Evolutionary conservation across 2,888 invertebrate species (phyloP).

Genomic region (Cosmia pyralina): DNA sequence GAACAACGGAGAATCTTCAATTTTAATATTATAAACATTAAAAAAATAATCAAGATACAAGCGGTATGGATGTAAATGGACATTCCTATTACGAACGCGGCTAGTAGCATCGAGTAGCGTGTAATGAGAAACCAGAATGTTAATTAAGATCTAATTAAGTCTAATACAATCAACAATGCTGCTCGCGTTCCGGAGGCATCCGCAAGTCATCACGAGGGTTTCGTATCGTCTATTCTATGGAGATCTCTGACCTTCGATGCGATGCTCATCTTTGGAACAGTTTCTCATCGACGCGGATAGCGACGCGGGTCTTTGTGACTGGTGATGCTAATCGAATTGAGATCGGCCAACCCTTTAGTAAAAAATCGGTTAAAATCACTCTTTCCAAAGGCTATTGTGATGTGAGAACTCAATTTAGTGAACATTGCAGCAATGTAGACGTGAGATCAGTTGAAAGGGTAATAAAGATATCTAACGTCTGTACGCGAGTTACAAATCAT

Average conservation of each 20-base stretch:
- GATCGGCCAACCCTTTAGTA: conserved; percentile 89
- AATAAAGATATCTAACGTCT: conserved; percentile 83
- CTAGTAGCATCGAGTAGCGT: conserved; percentile 88
- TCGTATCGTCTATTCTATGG: conserved; percentile 72
- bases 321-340: conserved; percentile 88
- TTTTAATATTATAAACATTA: conserved; percentile 75
- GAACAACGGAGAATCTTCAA: conserved; percentile 71
- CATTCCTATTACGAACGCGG: conserved; percentile 85
- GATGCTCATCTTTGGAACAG: conserved; percentile 30
- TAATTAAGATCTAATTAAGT: conserved; percentile 90
- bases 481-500: conserved; percentile 60
- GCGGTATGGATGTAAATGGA: conserved; percentile 82
- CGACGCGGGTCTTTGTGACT: conserved; percentile 70
- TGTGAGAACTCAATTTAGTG: conserved; percentile 90
- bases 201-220: conserved; percentile 87
- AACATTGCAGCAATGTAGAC: conserved; percentile 77
- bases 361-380: conserved; percentile 87
- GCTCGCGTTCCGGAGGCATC: conserved; percentile 87
- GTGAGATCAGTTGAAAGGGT: conserved; percentile 80
- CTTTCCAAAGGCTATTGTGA: conserved; percentile 86
- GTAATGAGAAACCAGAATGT: conserved; percentile 90
- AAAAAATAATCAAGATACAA: conserved; percentile 84
- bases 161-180: conserved; percentile 90
- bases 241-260: conserved; percentile 80
- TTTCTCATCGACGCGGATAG: conserved; percentile 59